Evolutionary conservation across 2,113 vertebrate genomes (phyloP).

Genomic region (Patagioenas fasciata): DNA sequence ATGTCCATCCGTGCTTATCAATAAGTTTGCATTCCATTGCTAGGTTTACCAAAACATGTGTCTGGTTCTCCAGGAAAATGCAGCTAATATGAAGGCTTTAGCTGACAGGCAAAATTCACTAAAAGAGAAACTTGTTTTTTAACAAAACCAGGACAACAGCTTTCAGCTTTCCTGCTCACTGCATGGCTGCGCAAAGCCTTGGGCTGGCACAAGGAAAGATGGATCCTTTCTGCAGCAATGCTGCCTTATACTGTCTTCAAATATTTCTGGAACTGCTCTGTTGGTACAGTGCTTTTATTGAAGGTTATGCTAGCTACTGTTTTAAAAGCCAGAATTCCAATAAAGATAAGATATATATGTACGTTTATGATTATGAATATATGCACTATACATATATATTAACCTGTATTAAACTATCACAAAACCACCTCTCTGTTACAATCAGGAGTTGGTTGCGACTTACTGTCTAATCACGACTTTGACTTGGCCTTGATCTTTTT

Average conservation of each 20-base stretch:
- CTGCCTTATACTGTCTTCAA: background rate
- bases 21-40: too few relatives aligned
- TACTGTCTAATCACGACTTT: constrained; percentile 60
- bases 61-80: too few relatives aligned
- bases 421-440: background rate
- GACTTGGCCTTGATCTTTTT: constrained; percentile 77
- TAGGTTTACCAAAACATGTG: too few relatives aligned
- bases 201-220: background rate
- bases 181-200: background rate
- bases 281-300: background rate
- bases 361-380: background rate
- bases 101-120: too few relatives aligned
- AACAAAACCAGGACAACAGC: too few relatives aligned
- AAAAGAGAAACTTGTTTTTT: too few relatives aligned
- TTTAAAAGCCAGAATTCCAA: background rate
- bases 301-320: background rate
- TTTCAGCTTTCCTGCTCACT: background rate
- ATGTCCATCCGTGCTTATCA: too few relatives aligned
- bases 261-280: background rate
- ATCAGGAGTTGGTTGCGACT: constrained; percentile 56
- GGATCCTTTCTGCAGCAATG: background rate
- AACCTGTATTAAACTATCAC: background rate
- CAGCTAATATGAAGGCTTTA: too few relatives aligned
- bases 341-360: background rate
- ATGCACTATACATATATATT: background rate